A percentile compares a stretch with the other conserved stretches of the same genome.
These are phyloP conservation scores for Python bivittatus DNA, from an alignment of 2,113 vertebrate species.

Conservation along the genomic window DNA sequence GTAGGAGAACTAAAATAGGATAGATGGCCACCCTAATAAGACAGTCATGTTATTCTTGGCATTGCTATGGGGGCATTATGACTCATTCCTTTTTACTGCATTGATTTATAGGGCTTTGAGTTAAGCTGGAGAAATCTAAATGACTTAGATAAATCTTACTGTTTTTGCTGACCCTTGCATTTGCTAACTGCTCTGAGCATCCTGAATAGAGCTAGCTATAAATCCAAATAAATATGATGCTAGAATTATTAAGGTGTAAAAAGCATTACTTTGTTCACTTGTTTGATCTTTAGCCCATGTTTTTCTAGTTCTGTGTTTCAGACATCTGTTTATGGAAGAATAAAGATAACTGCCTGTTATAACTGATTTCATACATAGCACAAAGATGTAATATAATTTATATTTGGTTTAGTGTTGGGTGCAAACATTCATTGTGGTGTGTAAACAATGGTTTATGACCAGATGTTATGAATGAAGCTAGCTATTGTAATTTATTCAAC, in stretches of 20 bases:
- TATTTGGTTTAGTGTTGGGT: not conserved
- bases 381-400: not conserved
- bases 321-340: not conserved
- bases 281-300: not conserved
- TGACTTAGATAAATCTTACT: slow-evolving; percentile 2
- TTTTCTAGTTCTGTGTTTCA: not conserved
- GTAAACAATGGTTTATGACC: not conserved
- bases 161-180: not conserved
- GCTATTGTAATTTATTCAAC: not conserved
- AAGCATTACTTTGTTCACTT: not conserved
- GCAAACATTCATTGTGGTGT: not conserved
- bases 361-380: not conserved
- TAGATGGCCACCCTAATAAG: not conserved
- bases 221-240: not conserved
- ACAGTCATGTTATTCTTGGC: not conserved
- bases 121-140: not conserved
- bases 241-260: not conserved
- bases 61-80: not conserved
- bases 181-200: not conserved
- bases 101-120: not conserved
- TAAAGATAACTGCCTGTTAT: not conserved
- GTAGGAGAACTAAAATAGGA: not conserved
- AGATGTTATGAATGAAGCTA: not conserved
- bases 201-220: not conserved
- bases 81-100: not conserved